phyloP scores from a whole-genome alignment of 2,888 invertebrate genomes.

The Gerris lacustris region DNA sequence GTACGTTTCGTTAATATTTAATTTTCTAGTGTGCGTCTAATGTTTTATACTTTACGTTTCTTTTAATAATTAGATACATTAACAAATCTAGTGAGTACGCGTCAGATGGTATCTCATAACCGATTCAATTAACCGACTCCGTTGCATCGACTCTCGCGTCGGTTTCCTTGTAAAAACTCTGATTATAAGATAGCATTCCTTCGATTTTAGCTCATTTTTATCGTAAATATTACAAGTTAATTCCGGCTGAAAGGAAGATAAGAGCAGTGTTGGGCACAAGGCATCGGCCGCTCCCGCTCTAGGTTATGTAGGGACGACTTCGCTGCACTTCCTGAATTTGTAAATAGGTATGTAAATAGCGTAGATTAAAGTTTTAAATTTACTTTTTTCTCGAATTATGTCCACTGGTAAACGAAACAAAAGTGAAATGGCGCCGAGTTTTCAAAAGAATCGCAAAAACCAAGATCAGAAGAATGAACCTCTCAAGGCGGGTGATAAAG shows the following conservation, averaged over 20 bases:
- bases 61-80: constrained; percentile 6
- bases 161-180: not conserved
- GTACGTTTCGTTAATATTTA: constrained; percentile 10
- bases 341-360: constrained; percentile 11
- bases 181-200: constrained; percentile 1
- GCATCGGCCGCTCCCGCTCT: constrained; percentile 6
- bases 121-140: not conserved
- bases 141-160: not conserved
- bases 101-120: not conserved
- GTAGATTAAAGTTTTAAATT: constrained; percentile 2
- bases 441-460: constrained; percentile 2
- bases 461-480: constrained; percentile 7
- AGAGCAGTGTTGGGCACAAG: not conserved
- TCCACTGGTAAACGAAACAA: constrained; percentile 8
- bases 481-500: constrained; percentile 6
- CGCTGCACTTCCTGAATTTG: constrained; percentile 8
- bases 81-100: not conserved
- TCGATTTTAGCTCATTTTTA: not conserved
- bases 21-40: constrained; percentile 6
- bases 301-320: constrained; percentile 8
- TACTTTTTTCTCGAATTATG: constrained; percentile 1
- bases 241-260: not conserved
- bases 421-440: constrained; percentile 8
- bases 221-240: not conserved
- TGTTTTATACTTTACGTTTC: not conserved